Percentiles rank a stretch among this genome's conserved stretches.
Evolutionary conservation across 2,113 vertebrate species (phyloP).

Genomic region (Anarhynchus alexandrinus): DNA sequence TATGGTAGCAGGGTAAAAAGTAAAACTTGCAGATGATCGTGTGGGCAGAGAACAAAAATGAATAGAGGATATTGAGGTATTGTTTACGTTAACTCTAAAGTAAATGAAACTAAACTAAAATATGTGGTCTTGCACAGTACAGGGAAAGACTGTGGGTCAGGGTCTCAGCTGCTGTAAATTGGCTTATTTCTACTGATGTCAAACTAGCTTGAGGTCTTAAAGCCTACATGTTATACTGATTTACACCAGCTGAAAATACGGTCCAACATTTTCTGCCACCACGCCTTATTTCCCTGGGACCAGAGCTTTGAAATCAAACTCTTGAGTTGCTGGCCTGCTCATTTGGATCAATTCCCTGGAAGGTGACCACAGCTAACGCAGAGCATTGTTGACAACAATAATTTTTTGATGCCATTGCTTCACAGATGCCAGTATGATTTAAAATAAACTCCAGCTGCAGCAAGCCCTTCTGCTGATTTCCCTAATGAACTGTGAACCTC

Average conservation of each 20-base stretch:
- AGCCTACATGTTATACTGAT: background rate
- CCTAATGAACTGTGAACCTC: conserved; percentile 71
- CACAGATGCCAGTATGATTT: conserved; percentile 61
- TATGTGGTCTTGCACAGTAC: background rate
- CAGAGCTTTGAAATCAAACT: background rate
- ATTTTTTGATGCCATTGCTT: background rate
- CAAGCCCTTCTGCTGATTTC: conserved; percentile 64
- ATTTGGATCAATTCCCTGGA: conserved; percentile 33
- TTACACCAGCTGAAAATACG: background rate
- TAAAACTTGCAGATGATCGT: background rate
- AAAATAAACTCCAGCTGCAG: conserved; percentile 66
- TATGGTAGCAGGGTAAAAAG: background rate
- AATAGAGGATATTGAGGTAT: background rate
- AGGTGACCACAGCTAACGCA: conserved; percentile 30
- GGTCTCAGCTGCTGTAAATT: background rate
- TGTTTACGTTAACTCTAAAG: background rate
- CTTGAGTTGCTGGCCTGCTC: background rate
- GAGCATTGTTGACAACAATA: conserved; percentile 42
- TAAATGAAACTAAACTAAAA: background rate
- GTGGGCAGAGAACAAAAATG: background rate
- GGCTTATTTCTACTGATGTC: background rate
- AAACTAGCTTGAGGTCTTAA: background rate
- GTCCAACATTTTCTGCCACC: background rate
- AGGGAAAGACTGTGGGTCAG: background rate
- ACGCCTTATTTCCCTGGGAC: background rate